These are phyloP conservation scores for Linyphia triangularis DNA, from an alignment of 2,888 invertebrate genomes.

Conservation along the genomic window DNA sequence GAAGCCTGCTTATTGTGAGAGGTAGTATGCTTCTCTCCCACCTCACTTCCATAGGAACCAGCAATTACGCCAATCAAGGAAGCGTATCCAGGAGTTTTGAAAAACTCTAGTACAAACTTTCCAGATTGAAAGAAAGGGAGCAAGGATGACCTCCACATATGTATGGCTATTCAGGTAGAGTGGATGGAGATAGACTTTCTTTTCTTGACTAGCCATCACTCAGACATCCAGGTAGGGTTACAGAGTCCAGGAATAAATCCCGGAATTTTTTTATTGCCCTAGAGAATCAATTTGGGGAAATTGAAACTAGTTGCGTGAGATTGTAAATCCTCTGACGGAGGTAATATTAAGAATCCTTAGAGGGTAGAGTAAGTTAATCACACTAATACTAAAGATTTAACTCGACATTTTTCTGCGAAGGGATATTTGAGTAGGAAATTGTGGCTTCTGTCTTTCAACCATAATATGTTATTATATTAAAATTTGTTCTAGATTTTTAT, in stretches of 20 bases:
- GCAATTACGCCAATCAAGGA: conserved; percentile 73
- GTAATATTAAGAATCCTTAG: too few species aligned
- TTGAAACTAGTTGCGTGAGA: too few species aligned
- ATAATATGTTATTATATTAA: too few species aligned
- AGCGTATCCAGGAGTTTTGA: conserved; percentile 66
- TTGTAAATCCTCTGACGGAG: too few species aligned
- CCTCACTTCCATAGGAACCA: conserved; percentile 15
- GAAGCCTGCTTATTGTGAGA: conserved; percentile 70
- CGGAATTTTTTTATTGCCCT: neutral
- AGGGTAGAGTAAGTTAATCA: too few species aligned
- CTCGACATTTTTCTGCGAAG: too few species aligned
- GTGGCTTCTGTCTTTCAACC: too few species aligned
- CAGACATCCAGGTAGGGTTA: neutral
- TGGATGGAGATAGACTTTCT: conserved; percentile 13
- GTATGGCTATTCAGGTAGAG: conserved; percentile 38
- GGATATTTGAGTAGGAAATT: too few species aligned
- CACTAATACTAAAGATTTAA: too few species aligned
- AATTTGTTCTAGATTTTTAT: too few species aligned
- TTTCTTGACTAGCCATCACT: conserved; percentile 13
- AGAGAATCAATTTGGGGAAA: too few species aligned
- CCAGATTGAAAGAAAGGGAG: conserved; percentile 2
- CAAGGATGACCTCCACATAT: conserved; percentile 16
- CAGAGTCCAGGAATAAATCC: neutral
- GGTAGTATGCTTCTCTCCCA: conserved; percentile 11
- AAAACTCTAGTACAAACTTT: conserved; percentile 63